phyloP scores from a whole-genome alignment of 2,113 vertebrate genomes.

The Phocoena sinus region DNA sequence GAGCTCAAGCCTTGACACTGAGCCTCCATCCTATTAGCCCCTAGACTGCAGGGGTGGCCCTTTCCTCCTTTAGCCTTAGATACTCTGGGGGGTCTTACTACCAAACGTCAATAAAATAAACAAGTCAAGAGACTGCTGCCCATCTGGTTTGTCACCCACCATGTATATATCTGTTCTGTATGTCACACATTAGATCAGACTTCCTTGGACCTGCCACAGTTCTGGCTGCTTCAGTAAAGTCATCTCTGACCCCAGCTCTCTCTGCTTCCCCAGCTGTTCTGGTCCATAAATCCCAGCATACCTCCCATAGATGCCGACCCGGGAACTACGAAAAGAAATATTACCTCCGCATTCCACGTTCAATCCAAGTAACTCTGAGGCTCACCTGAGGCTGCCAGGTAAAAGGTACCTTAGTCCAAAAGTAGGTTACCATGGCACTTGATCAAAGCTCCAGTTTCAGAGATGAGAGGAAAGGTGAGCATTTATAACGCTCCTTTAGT shows the following conservation, averaged over 20 bases:
- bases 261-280: background rate
- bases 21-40: background rate
- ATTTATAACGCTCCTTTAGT: background rate
- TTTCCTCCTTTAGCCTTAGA: background rate
- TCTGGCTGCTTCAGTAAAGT: background rate
- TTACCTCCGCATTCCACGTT: background rate
- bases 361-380: background rate
- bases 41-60: background rate
- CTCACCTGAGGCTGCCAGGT: background rate
- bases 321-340: background rate
- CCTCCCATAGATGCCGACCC: background rate
- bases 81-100: background rate
- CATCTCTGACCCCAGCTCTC: background rate
- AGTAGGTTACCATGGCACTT: background rate
- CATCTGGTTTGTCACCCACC: background rate
- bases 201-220: background rate
- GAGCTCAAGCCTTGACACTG: background rate
- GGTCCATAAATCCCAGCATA: background rate
- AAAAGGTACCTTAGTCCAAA: background rate
- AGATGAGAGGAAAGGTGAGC: background rate
- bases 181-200: background rate
- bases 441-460: background rate
- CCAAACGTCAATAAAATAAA: background rate
- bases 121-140: background rate
- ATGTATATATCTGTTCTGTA: background rate